Evolutionary conservation across 2,797 vertebrate species (phyloP), one percentile per base, ranked within the genome.

Genomic region (Pseudocheirus occidentalis): DNA sequence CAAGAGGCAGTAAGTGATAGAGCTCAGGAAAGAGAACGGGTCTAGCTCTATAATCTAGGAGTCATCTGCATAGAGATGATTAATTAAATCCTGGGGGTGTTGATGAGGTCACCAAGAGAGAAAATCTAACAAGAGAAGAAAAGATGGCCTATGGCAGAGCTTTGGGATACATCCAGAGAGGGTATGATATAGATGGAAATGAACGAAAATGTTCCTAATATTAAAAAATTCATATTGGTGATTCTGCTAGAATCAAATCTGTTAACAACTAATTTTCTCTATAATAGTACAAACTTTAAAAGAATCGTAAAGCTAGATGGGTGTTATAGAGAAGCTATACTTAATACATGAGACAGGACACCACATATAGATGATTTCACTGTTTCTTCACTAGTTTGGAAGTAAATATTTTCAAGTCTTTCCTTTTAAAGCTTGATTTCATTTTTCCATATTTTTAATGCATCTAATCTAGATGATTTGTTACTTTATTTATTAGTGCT

Each of bases 401-500:
- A 62, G 21, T 53, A 73, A 2, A 81, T 31, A 53, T 24, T 91
- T 92, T 40, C 55, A 90, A 54, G 40, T 66, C 73, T 66, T 55
- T 52, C 92, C 34, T 92, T 92, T 59, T 59, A 34, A n/a, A 90
- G 46, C 81, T 90, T 66, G 73, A 55, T 4, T 90, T 28, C 28
- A 92, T 52, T 94, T 29, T 28, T 27, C 21, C 57, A 40, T 91
- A 95, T 91, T 73, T 95, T 96, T 93, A 54, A 73, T 95, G 92
- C 95, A 92, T 28, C 46, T 89, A 6, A 58, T 94, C 90, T 96
- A 81, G 29, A 28, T 12, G 27, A 66, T 1, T 0, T 81, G 59
- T 93, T 91, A 73, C 90, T 97, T 97, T 57, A 95, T 50, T 94
- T 53, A 62, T 56, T 57, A 92, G 55, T n/a, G 55, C 54, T 90